A percentile compares a stretch with the other conserved stretches of the same genome.
These are phyloP conservation scores for Cynaeus angustus DNA, from an alignment of 2,888 invertebrate genomes.

Conservation along the genomic window DNA sequence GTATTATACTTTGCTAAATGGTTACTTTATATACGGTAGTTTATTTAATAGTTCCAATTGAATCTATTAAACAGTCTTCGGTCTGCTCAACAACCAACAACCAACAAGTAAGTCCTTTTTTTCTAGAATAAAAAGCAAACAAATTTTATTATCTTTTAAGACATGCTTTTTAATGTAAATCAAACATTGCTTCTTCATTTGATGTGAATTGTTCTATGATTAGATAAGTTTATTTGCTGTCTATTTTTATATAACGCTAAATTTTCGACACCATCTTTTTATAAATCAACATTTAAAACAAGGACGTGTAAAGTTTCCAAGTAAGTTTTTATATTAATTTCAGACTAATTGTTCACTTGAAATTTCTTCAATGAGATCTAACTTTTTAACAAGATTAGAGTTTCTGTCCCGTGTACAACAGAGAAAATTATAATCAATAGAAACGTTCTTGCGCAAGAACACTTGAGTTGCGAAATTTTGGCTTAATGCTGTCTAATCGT, in stretches of 20 bases:
- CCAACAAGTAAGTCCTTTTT: conserved; percentile 1
- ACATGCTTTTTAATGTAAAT: not conserved
- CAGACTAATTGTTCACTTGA: not conserved
- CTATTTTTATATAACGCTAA: not conserved
- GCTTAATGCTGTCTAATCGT: conserved; percentile 18
- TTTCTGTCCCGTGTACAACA: conserved; percentile 7
- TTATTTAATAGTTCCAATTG: conserved; percentile 37
- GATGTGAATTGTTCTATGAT: not conserved
- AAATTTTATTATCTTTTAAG: not conserved
- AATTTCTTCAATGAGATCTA: not conserved
- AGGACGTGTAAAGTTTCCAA: conserved; percentile 11
- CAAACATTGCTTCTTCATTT: not conserved
- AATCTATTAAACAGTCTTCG: conserved; percentile 24
- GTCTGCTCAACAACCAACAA: not conserved
- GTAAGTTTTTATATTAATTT: conserved; percentile 2
- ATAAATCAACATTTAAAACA: conserved; percentile 11
- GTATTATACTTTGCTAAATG: no score
- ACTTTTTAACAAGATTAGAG: conserved; percentile 18
- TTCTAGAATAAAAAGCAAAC: conserved; percentile 8
- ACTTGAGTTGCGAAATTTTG: conserved; percentile 20
- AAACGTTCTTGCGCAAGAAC: conserved; percentile 46
- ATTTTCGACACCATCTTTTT: not conserved
- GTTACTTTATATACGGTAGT: conserved; percentile 1
- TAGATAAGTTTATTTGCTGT: conserved; percentile 5
- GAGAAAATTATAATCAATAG: conserved; percentile 40